These are phyloP conservation scores for Hephaestus fuliginosus DNA, from an alignment of 2,797 vertebrate species.

Conservation along the genomic window DNA sequence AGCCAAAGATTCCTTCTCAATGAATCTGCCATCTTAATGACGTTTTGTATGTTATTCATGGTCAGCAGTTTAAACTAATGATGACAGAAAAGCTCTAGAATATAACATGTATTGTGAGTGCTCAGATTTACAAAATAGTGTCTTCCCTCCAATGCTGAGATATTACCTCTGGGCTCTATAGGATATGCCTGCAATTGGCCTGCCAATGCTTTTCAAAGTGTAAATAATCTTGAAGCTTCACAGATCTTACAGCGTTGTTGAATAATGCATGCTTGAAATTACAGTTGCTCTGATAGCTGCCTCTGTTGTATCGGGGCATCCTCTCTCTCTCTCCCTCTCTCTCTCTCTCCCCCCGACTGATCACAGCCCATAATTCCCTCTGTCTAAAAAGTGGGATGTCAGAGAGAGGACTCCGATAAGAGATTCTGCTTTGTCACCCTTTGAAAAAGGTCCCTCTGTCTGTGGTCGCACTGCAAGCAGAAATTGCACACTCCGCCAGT, in stretches of 20 bases:
- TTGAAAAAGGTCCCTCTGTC: conserved; percentile 40
- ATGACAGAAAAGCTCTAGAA: conserved; percentile 32
- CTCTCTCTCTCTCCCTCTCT: conserved; percentile 24
- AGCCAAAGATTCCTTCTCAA: neutral
- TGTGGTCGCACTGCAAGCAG: conserved; percentile 37
- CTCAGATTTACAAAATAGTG: conserved; percentile 55
- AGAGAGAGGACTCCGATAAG: conserved; percentile 55
- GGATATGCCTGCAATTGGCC: conserved; percentile 71
- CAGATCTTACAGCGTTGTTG: conserved; percentile 73
- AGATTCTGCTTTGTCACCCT: conserved; percentile 71
- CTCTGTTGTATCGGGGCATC: conserved; percentile 61
- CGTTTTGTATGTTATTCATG: conserved; percentile 27
- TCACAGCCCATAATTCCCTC: conserved; percentile 69
- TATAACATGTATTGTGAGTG: conserved; percentile 18
- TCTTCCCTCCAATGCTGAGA: conserved; percentile 57
- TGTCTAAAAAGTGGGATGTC: conserved; percentile 65
- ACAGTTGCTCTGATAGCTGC: conserved; percentile 71
- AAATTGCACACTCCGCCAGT: conserved; percentile 58
- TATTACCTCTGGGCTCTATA: conserved; percentile 50
- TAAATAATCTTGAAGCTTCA: conserved; percentile 79
- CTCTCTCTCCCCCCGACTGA: conserved; percentile 54
- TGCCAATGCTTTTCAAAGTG: conserved; percentile 72
- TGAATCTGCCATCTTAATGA: conserved; percentile 21
- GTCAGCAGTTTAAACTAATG: conserved; percentile 21
- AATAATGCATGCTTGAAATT: conserved; percentile 84